Evolutionary conservation across 2,113 vertebrate species (phyloP).

Genomic region (Thomomys bottae): DNA sequence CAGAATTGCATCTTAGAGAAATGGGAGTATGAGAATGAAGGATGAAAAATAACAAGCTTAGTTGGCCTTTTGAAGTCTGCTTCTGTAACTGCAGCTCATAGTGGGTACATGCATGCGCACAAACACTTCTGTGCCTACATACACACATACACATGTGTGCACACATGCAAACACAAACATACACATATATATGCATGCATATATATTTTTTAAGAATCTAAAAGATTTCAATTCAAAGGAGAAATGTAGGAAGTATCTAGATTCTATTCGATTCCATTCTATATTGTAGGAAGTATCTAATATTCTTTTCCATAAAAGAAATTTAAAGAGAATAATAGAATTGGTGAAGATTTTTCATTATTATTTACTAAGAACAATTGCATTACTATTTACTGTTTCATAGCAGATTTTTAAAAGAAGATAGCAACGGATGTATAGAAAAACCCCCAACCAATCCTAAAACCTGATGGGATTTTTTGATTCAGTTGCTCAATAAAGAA

Average conservation of each 20-base stretch:
- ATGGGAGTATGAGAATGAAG: not conserved
- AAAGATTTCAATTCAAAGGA: too few relatives aligned
- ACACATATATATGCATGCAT: too few relatives aligned
- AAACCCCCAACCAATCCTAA: not conserved
- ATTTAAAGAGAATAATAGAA: not conserved
- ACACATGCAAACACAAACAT: not conserved
- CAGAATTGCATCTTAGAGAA: not conserved
- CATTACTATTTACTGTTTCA: not conserved
- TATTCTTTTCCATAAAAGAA: too few relatives aligned
- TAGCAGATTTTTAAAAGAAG: slow-evolving; percentile 2
- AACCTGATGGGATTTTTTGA: not conserved
- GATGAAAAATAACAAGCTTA: slow-evolving; percentile 26
- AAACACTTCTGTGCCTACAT: not conserved
- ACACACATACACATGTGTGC: not conserved
- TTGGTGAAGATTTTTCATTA: not conserved
- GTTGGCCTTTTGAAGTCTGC: not conserved
- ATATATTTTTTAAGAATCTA: too few relatives aligned
- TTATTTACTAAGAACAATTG: not conserved
- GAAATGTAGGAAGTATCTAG: too few relatives aligned
- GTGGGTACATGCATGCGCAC: not conserved
- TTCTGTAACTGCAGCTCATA: not conserved
- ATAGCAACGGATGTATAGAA: not conserved
- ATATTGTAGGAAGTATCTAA: too few relatives aligned
- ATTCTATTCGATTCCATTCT: too few relatives aligned
- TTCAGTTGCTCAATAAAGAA: too few relatives aligned